Conservation (phyloP, 2,113 vertebrate genomes). For the Triplophysa rosa region DNA sequence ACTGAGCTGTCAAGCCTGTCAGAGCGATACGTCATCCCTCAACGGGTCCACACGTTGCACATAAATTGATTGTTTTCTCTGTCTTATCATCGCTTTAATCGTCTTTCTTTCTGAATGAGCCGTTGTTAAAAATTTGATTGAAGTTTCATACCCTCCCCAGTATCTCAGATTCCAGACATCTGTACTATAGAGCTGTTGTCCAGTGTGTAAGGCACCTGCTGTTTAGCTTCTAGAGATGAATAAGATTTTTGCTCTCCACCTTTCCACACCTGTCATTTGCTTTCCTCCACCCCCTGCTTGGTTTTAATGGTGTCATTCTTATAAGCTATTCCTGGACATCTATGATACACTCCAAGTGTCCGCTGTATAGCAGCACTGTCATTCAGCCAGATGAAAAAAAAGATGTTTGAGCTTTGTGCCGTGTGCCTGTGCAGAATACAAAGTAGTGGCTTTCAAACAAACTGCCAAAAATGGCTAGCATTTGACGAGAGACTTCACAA, state of each 20-base stretch:
- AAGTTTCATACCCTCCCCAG: not conserved
- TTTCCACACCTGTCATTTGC: constrained; percentile 50
- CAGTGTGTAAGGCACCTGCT: constrained; percentile 31
- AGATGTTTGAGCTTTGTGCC: constrained; percentile 7
- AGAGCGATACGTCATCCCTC: constrained; percentile 21
- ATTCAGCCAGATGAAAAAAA: constrained; percentile 30
- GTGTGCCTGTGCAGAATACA: constrained; percentile 31
- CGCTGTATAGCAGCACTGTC: constrained; percentile 55
- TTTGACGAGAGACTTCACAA: not conserved
- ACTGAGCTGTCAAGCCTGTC: constrained; percentile 41
- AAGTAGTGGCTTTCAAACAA: constrained; percentile 14
- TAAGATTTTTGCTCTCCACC: constrained; percentile 26
- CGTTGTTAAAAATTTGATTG: constrained; percentile 35
- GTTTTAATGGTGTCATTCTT: constrained; percentile 50
- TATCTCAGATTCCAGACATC: constrained; percentile 20
- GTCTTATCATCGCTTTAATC: not conserved
- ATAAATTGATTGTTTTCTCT: constrained; percentile 47
- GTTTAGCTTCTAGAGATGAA: constrained; percentile 39
- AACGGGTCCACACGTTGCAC: constrained; percentile 11
- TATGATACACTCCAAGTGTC: constrained; percentile 46
- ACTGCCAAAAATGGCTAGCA: not conserved
- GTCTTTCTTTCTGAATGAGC: constrained; percentile 10
- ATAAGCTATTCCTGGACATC: constrained; percentile 52
- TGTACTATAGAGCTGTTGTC: not conserved
- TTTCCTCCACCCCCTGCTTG: constrained; percentile 24